phyloP scores from a whole-genome alignment of 2,113 vertebrate species.

The Lynx canadensis region DNA sequence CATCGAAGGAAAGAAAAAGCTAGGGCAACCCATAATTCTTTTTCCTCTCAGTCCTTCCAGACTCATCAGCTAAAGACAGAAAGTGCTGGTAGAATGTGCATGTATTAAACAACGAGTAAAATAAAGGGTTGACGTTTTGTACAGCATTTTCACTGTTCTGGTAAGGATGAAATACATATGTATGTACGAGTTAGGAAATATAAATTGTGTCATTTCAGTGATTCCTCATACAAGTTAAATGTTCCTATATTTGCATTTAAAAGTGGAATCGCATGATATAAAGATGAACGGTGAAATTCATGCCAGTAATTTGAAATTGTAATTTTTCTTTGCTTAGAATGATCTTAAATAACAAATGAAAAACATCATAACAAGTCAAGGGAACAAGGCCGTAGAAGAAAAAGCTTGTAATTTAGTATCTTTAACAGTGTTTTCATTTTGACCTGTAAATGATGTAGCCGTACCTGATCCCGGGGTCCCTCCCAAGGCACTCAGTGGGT shows the following conservation, averaged over 20 bases:
- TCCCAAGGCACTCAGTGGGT: background rate
- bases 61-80: background rate
- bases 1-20: background rate
- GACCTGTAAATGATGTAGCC: background rate
- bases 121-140: background rate
- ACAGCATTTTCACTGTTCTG: background rate
- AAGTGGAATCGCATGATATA: slow-evolving; percentile 29
- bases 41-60: background rate
- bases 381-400: background rate
- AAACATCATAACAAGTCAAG: background rate
- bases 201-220: slow-evolving; percentile 20
- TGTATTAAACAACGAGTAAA: background rate
- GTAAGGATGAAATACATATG: slow-evolving; percentile 22
- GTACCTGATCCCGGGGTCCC: background rate
- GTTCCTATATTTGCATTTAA: slow-evolving; percentile 66
- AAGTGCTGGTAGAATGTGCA: background rate
- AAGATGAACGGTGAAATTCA: slow-evolving; percentile 42
- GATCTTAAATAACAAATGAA: slow-evolving; percentile 8
- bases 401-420: background rate
- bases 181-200: background rate
- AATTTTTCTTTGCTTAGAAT: slow-evolving; percentile 40
- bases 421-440: background rate
- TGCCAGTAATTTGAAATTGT: slow-evolving; percentile 39
- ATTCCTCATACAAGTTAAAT: slow-evolving; percentile 22
- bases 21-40: background rate